Evolutionary conservation across 30 jellyfish, hydroid and myxozoan species (phyloP).

Genomic region (Aurelia sp.): DNA sequence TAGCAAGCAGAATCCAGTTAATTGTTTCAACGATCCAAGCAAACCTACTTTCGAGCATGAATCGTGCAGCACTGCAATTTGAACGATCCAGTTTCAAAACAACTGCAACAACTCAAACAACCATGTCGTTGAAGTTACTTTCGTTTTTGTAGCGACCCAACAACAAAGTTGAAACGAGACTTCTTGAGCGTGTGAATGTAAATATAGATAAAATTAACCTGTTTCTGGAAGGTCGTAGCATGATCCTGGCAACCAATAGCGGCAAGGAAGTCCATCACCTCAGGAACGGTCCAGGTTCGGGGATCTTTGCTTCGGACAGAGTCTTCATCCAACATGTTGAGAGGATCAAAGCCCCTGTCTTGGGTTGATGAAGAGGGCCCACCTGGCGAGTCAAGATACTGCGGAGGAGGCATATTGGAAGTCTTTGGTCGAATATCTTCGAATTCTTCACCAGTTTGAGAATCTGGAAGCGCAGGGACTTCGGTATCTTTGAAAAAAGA

Average conservation of each 20-base stretch:
- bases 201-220: conserved; percentile 44
- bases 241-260: conserved; percentile 99
- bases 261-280: conserved; percentile 97
- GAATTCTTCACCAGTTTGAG: conserved; percentile 75
- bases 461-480: conserved; percentile 71
- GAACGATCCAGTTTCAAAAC: too few relatives aligned
- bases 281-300: conserved; percentile 94
- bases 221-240: conserved; percentile 94
- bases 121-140: too few relatives aligned
- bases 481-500: conserved; percentile 22
- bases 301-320: conserved; percentile 95
- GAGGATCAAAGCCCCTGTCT: conserved; percentile 97
- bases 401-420: conserved; percentile 71
- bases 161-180: too few relatives aligned
- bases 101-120: too few relatives aligned
- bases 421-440: conserved; percentile 62
- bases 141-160: too few relatives aligned
- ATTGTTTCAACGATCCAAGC: too few relatives aligned
- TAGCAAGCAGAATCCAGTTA: too few relatives aligned
- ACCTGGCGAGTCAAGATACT: conserved; percentile 92
- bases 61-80: too few relatives aligned
- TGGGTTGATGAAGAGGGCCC: conserved; percentile 96
- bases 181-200: too few relatives aligned
- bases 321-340: conserved; percentile 93
- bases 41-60: too few relatives aligned